Evolutionary conservation across 1,140 invertebrate species (phyloP), one percentile per base, ranked within the genome.

Genomic region (Hormaphis cornu): DNA sequence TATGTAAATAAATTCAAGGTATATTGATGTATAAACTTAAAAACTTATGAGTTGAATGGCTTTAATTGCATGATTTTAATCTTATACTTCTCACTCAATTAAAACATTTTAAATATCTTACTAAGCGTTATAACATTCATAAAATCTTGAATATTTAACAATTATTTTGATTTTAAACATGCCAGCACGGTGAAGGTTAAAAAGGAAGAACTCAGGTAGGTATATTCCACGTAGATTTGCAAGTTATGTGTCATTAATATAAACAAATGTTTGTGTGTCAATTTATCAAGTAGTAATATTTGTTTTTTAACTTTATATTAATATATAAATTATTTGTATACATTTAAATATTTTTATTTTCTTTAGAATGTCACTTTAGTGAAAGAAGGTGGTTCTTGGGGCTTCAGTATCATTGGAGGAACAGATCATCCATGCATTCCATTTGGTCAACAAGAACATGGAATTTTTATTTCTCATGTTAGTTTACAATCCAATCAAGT

Each of bases 381-480:
- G 40, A 97, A 97, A 80, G 89, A 89, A 79, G 89, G 89, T 70
- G 91, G 92, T 71, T 93, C 94, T n/a, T 82, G 99, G 50, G 97
- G 97, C 48, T 90, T 99, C 76, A 97, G 94, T 81, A 98, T 99
- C 73, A 97, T 99, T 73, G 97, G 97, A 50, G 97, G 97, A 44
- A 90, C 87, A 8, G 95, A 98, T 81, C 94, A 98, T 81, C 95
- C 91, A 42, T 97, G 94, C 80, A 92, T 92, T 75, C 97, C 97
- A n/a, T 99, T 99, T 77, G 96, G 96, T 72, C 83, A 84, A 26
- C 87, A 90, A 73, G 89, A 95, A 74, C 91, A 91, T 12, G 95
- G 96, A 74, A 93, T 98, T 76, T 98, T 98, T 80, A 93, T 98
- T 77, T 97, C 94, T 73, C 96, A 98, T 80, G 93, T 97, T 85